Conservation (phyloP, 2,888 invertebrate species). For the Agonopterix heracliana region DNA sequence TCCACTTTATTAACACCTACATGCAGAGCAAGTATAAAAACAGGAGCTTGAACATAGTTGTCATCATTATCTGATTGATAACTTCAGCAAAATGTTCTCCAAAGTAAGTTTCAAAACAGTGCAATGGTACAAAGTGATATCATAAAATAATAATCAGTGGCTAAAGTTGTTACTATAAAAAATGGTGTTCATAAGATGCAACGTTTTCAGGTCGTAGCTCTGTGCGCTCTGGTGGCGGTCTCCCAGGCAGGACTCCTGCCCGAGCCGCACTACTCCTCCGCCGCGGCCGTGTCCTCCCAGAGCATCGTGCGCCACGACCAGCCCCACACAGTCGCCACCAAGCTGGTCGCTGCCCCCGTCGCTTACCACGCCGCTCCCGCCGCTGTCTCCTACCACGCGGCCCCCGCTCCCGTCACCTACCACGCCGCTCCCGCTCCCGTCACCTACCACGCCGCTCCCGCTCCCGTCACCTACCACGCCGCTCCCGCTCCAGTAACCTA, state of each 20-base stretch:
- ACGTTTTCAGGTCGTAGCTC: conserved; percentile 24
- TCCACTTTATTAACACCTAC: conserved; percentile 31
- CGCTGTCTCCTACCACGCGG: conserved; percentile 29
- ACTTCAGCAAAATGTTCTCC: conserved; percentile 38
- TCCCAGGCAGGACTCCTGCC: conserved; percentile 35
- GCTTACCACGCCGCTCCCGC: conserved; percentile 24
- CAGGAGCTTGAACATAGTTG: conserved; percentile 18
- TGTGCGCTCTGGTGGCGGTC: conserved; percentile 33
- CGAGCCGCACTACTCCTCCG: conserved; percentile 46
- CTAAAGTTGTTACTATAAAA: neutral
- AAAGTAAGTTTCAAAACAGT: conserved; percentile 27
- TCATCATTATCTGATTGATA: conserved; percentile 32
- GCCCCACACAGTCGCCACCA: conserved; percentile 27
- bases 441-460: conserved; percentile 29
- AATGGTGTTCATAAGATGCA: neutral
- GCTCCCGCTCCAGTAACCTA: conserved; percentile 5
- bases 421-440: conserved; percentile 30
- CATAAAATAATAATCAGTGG: conserved; percentile 8
- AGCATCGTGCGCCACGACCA: conserved; percentile 48
- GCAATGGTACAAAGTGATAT: neutral
- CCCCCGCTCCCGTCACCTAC: conserved; percentile 27
- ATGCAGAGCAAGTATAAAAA: conserved; percentile 33
- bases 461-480: conserved; percentile 28
- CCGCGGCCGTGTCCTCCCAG: conserved; percentile 46
- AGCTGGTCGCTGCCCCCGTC: conserved; percentile 24